phyloP scores from a whole-genome alignment of 2,113 vertebrate genomes.

The Grammatotria lemairii region DNA sequence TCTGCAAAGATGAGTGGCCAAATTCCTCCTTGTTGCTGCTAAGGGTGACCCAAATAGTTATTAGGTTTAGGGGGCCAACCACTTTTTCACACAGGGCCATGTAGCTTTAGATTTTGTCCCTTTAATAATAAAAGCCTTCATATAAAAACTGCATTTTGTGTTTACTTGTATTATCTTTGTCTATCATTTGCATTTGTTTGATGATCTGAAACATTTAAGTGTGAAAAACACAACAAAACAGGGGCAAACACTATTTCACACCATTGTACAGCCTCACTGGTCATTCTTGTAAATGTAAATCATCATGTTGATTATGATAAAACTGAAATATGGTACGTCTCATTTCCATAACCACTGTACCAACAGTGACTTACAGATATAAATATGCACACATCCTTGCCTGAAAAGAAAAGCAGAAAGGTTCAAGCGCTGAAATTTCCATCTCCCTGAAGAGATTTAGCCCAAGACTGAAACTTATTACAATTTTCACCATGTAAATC shows the following conservation, averaged over 20 bases:
- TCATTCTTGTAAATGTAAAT: background rate
- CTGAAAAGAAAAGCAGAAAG: background rate
- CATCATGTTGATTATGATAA: background rate
- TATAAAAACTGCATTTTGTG: background rate
- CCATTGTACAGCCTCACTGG: background rate
- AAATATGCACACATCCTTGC: background rate
- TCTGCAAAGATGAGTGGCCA: background rate
- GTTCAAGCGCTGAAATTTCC: background rate
- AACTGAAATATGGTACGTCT: background rate
- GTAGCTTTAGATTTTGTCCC: background rate
- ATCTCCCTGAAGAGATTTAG: background rate
- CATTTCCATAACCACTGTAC: background rate
- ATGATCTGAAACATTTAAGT: background rate
- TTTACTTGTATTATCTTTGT: background rate
- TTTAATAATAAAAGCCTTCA: background rate
- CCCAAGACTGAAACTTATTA: slow-evolving; percentile 25
- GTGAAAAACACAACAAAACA: background rate
- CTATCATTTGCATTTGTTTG: background rate
- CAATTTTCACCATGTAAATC: slow-evolving; percentile 42
- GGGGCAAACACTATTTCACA: background rate
- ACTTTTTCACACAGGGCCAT: background rate
- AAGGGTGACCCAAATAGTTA: background rate
- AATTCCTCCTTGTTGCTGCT: background rate
- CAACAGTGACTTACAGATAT: background rate
- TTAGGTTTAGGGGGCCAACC: background rate